phyloP scores from a whole-genome alignment of 2,797 vertebrate species.

The Myotis pilosus region DNA sequence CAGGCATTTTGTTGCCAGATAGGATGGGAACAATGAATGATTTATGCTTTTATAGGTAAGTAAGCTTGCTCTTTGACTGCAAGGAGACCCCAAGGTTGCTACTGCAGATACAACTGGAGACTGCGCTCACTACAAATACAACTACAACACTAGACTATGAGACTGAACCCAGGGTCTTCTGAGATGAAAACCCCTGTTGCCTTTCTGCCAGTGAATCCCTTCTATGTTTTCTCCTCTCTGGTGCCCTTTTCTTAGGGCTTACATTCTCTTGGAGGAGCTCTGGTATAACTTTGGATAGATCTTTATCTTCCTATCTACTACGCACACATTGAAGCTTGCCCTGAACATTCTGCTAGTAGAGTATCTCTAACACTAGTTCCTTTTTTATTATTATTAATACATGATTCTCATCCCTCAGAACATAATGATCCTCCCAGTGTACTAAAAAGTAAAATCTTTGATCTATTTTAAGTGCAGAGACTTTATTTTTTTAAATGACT shows the following conservation, averaged over 20 bases:
- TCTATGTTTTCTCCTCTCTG: not conserved
- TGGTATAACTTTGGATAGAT: not conserved
- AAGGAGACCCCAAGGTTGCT: not conserved
- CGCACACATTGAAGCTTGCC: not conserved
- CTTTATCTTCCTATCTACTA: not conserved
- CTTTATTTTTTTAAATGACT: slow-evolving; percentile 1
- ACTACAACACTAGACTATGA: too few relatives aligned
- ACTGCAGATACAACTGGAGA: not conserved
- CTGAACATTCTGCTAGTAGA: not conserved
- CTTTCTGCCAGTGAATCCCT: not conserved
- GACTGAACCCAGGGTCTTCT: not conserved
- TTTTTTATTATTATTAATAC: not conserved
- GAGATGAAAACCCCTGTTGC: not conserved
- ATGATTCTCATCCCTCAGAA: not conserved
- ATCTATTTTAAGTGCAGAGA: not conserved
- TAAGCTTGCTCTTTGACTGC: not conserved
- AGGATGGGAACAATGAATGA: not conserved
- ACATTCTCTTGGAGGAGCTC: not conserved
- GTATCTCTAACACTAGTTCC: not conserved
- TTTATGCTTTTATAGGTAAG: not conserved
- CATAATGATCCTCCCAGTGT: not conserved
- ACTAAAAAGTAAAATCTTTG: not conserved
- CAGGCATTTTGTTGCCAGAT: not conserved
- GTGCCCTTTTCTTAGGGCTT: not conserved
- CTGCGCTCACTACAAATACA: not conserved